A percentile compares a stretch with the other conserved stretches of the same genome.
Evolutionary conservation across 2,888 invertebrate genomes (phyloP).

Genomic region (Heliconius hortense): DNA sequence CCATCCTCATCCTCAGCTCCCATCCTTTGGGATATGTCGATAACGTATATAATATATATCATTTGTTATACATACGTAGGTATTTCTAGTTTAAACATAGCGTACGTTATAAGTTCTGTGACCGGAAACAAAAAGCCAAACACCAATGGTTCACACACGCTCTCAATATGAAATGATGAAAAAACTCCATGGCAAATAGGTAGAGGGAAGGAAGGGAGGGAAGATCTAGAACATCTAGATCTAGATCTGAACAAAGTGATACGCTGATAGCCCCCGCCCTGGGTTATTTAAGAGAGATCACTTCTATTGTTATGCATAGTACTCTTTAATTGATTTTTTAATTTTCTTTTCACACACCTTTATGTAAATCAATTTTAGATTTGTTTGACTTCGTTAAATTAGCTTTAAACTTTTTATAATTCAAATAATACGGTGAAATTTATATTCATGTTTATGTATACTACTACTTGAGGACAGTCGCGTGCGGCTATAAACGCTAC

Average conservation of each 20-base stretch:
- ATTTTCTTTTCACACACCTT: constrained; percentile 4
- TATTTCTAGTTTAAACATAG: neutral
- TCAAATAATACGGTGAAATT: neutral
- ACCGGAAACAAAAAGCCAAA: neutral
- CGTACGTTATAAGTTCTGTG: neutral
- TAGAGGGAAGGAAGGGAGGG: too few species aligned
- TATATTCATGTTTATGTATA: neutral
- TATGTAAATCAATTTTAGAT: constrained; percentile 7
- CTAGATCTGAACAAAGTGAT: neutral
- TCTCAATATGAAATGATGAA: neutral
- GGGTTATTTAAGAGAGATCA: constrained; percentile 18
- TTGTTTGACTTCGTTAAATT: neutral
- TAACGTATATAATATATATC: too few species aligned
- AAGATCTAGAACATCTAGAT: too few species aligned
- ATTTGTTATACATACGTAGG: neutral
- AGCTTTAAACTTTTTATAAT: neutral
- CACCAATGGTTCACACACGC: neutral
- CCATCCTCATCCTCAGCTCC: too few species aligned
- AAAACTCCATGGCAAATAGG: neutral
- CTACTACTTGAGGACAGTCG: too few species aligned
- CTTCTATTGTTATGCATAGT: constrained; percentile 18
- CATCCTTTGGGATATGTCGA: too few species aligned
- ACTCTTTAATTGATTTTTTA: constrained; percentile 20
- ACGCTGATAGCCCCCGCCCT: constrained; percentile 2
- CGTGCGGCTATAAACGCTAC: neutral